Conservation (phyloP, 2,888 invertebrate genomes). For the Chrysina gloriosa region DNA sequence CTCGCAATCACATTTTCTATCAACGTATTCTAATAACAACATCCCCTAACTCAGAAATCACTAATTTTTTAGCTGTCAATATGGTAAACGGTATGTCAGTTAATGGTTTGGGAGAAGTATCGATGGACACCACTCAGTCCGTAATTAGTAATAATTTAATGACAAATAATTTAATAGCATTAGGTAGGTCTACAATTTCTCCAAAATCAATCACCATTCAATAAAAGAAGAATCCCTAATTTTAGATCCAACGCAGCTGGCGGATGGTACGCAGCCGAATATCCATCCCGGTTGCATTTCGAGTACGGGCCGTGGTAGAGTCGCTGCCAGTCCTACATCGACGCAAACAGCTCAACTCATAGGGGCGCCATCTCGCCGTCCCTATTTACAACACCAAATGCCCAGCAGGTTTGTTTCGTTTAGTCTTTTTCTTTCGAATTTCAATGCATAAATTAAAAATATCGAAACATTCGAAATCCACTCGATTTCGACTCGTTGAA, state of each 20-base stretch:
- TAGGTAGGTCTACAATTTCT: constrained; percentile 53
- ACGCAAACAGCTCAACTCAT: constrained; percentile 73
- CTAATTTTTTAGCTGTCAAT: constrained; percentile 71
- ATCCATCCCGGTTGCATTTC: constrained; percentile 74
- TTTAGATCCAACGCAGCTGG: constrained; percentile 60
- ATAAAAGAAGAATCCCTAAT: background rate
- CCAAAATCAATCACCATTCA: too few species aligned
- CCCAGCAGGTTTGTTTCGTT: constrained; percentile 54
- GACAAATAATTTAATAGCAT: constrained; percentile 65
- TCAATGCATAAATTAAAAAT: too few species aligned
- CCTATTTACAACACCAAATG: constrained; percentile 67
- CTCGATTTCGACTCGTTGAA: too few species aligned
- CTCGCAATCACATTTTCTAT: too few species aligned
- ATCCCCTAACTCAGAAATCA: too few species aligned
- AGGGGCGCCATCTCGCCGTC: constrained; percentile 80
- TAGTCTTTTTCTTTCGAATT: background rate
- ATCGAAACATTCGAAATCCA: too few species aligned
- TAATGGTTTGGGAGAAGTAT: constrained; percentile 79
- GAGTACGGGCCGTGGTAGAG: constrained; percentile 72
- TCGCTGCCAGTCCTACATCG: constrained; percentile 71
- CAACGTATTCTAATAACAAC: too few species aligned
- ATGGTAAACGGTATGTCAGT: constrained; percentile 82
- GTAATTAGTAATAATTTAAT: constrained; percentile 67
- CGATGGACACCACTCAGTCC: constrained; percentile 75
- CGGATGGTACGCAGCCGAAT: constrained; percentile 69